Percentiles rank a stretch among this genome's conserved stretches.
Evolutionary conservation across 1,140 invertebrate species (phyloP).

Genomic region (Drosophila albomicans): DNA sequence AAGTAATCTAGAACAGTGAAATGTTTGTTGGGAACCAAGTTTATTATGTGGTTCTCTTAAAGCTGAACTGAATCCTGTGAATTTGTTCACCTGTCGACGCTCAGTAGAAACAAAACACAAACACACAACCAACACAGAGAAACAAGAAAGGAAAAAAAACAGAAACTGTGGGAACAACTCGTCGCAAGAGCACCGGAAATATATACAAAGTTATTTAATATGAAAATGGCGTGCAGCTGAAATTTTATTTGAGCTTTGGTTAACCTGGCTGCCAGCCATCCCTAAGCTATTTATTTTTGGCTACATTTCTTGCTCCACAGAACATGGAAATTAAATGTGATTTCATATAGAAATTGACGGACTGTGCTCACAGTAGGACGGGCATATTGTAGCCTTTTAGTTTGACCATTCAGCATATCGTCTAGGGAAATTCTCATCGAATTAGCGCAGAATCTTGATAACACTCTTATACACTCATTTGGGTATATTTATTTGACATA

Average conservation of each 20-base stretch:
- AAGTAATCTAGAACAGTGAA: background rate
- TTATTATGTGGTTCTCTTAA: conserved; percentile 17
- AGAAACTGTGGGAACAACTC: conserved; percentile 27
- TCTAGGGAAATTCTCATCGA: background rate
- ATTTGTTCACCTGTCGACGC: conserved; percentile 68
- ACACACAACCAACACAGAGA: background rate
- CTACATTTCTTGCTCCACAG: conserved; percentile 29
- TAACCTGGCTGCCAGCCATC: conserved; percentile 53
- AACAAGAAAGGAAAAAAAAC: conserved; percentile 9
- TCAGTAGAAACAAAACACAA: conserved; percentile 57
- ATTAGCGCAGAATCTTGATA: background rate
- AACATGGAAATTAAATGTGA: conserved; percentile 59
- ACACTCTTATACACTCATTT: background rate
- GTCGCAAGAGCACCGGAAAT: conserved; percentile 61
- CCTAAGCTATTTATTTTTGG: conserved; percentile 63
- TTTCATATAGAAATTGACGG: conserved; percentile 59
- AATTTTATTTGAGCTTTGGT: conserved; percentile 68
- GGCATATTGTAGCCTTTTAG: background rate
- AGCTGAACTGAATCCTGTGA: conserved; percentile 53
- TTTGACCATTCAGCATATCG: background rate
- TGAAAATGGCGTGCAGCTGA: conserved; percentile 77
- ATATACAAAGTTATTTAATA: conserved; percentile 82
- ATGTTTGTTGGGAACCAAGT: conserved; percentile 2
- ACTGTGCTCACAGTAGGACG: conserved; percentile 30
- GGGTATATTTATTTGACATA: too few species aligned